These are phyloP conservation scores for Neodontobutis hainanensis DNA, from an alignment of 2,113 vertebrate species.

Conservation along the genomic window DNA sequence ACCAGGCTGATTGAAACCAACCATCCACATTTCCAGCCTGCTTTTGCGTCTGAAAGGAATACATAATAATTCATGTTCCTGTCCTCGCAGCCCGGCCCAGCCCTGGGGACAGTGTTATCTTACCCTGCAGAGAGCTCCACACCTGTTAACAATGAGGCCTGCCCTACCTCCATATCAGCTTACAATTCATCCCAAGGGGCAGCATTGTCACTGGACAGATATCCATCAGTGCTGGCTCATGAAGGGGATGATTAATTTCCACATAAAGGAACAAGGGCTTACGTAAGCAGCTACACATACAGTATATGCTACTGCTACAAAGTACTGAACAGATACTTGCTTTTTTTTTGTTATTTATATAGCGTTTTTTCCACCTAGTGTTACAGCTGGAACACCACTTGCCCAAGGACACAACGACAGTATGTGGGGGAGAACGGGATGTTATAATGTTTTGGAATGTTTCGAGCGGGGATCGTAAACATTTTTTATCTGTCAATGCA, in stretches of 20 bases:
- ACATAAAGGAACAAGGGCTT: not conserved
- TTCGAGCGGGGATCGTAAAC: too few species aligned
- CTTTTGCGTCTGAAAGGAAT: not conserved
- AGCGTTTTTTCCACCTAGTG: too few species aligned
- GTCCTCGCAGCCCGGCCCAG: conserved; percentile 1
- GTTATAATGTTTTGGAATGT: too few species aligned
- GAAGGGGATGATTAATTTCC: not conserved
- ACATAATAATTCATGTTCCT: conserved; percentile 9
- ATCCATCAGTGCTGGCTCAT: conserved; percentile 7
- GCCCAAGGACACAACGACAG: too few species aligned
- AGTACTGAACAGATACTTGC: not conserved
- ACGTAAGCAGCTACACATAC: not conserved
- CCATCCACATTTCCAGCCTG: too few species aligned
- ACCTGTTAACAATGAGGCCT: conserved; percentile 50
- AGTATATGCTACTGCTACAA: not conserved
- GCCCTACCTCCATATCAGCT: conserved; percentile 41
- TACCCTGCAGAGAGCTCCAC: conserved; percentile 33
- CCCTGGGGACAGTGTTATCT: conserved; percentile 32
- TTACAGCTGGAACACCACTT: too few species aligned
- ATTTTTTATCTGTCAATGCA: too few species aligned
- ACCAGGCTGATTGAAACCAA: too few species aligned
- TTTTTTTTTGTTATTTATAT: too few species aligned
- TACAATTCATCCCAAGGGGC: conserved; percentile 28
- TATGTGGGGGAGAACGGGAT: too few species aligned
- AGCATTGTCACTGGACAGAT: conserved; percentile 15